phyloP scores from a whole-genome alignment of 2,888 invertebrate genomes.

The Melinopterus prodromus region DNA sequence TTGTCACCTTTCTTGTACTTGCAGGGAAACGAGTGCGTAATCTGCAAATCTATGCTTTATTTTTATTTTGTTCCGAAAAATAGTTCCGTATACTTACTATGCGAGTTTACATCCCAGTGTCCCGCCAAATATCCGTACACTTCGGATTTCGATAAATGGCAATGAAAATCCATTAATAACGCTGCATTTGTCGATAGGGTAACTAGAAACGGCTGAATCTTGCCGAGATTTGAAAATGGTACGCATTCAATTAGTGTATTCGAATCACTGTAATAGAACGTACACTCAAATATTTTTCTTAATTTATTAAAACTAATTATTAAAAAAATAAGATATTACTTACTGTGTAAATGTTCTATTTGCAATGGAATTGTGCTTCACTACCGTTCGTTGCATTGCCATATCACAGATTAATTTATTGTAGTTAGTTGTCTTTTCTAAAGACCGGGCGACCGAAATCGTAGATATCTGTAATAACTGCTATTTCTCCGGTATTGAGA shows the following conservation, averaged over 20 bases:
- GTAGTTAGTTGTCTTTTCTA: background rate
- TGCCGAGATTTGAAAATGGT: slow-evolving; percentile 86
- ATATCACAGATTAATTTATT: background rate
- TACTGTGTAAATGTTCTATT: slow-evolving; percentile 81
- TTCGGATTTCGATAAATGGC: slow-evolving; percentile 92
- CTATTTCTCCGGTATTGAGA: background rate
- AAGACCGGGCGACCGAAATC: background rate
- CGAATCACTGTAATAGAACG: slow-evolving; percentile 72
- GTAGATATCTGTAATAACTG: background rate
- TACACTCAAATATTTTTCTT: background rate
- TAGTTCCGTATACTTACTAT: slow-evolving; percentile 74
- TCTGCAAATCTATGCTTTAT: slow-evolving; percentile 74
- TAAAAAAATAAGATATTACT: slow-evolving; percentile 60
- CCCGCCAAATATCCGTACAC: slow-evolving; percentile 97
- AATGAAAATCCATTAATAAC: slow-evolving; percentile 90
- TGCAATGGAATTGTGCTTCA: slow-evolving; percentile 78
- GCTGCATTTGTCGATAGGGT: slow-evolving; percentile 88
- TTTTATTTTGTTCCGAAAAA: background rate
- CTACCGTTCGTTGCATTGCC: slow-evolving; percentile 70
- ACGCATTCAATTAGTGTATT: slow-evolving; percentile 90
- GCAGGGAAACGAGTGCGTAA: slow-evolving; percentile 90
- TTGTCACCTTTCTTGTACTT: slow-evolving; percentile 82
- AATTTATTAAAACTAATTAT: slow-evolving; percentile 5
- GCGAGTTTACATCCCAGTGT: slow-evolving; percentile 92
- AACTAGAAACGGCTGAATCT: slow-evolving; percentile 92